These are phyloP conservation scores for Pagrus major DNA, from an alignment of 2,113 vertebrate genomes.

Conservation along the genomic window DNA sequence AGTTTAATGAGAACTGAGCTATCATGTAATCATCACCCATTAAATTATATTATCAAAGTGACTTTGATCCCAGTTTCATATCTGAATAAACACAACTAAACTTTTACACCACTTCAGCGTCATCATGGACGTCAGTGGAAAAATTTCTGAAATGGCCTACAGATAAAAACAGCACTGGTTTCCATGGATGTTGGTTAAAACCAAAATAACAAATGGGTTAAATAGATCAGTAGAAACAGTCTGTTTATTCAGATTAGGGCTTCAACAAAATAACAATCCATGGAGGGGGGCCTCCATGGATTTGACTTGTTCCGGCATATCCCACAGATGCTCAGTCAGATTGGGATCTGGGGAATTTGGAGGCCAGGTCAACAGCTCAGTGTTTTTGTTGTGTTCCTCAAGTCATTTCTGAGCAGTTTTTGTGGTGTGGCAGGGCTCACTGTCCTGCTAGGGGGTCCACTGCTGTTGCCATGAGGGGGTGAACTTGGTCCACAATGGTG, in stretches of 20 bases:
- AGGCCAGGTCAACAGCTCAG: no score
- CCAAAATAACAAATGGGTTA: neutral
- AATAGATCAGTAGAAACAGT: neutral
- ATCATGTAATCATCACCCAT: neutral
- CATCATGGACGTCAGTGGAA: constrained; percentile 23
- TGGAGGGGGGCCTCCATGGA: no score
- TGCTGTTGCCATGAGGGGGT: no score
- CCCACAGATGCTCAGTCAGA: no score
- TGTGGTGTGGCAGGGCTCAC: no score
- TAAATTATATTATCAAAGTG: constrained; percentile 13
- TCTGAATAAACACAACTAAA: neutral
- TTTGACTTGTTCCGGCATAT: no score
- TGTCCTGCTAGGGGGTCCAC: no score
- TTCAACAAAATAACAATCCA: neutral
- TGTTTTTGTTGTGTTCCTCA: no score
- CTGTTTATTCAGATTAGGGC: neutral
- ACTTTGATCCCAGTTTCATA: constrained; percentile 45
- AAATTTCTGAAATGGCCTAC: neutral
- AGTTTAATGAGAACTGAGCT: neutral
- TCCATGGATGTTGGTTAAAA: neutral
- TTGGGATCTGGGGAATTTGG: no score
- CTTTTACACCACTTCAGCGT: neutral
- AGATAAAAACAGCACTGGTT: neutral
- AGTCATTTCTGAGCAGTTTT: no score
- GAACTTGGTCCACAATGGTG: no score